These are phyloP conservation scores for Cephus pygmeus DNA, from an alignment of 2,888 invertebrate species.

Conservation along the genomic window DNA sequence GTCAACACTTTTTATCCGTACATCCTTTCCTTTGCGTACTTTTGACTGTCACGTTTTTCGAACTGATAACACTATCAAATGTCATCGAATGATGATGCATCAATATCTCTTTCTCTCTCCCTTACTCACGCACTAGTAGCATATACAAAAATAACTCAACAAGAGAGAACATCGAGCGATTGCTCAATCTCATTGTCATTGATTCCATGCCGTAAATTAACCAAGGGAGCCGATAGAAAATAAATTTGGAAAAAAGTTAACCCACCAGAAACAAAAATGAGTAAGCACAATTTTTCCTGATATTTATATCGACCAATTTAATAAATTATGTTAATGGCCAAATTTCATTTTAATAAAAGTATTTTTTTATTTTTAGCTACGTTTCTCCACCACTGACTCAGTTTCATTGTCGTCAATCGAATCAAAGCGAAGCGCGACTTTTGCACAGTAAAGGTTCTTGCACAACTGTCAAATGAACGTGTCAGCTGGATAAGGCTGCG, in stretches of 20 bases:
- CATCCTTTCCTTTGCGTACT: not conserved
- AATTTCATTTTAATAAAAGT: not conserved
- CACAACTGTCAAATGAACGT: not conserved
- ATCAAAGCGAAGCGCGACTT: not conserved
- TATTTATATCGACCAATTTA: not conserved
- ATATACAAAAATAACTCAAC: not conserved
- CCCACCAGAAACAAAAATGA: too few relatives aligned
- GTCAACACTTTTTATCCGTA: not conserved
- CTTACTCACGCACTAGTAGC: not conserved
- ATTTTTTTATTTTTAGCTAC: not conserved
- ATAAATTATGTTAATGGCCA: not conserved
- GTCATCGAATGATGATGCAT: not conserved
- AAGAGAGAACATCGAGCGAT: not conserved
- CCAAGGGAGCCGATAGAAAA: not conserved
- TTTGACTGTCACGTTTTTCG: not conserved
- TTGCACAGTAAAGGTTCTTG: not conserved
- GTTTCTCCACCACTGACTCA: not conserved
- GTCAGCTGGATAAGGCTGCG: not conserved
- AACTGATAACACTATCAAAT: not conserved
- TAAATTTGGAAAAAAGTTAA: too few relatives aligned
- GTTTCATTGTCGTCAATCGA: not conserved
- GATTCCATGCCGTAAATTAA: not conserved
- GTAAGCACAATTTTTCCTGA: not conserved
- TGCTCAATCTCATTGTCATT: not conserved
- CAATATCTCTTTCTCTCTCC: too few relatives aligned